Percentiles rank a stretch among this genome's conserved stretches.
Conservation (phyloP, 2,797 vertebrate species). For the Yasuhikotakia modesta region DNA sequence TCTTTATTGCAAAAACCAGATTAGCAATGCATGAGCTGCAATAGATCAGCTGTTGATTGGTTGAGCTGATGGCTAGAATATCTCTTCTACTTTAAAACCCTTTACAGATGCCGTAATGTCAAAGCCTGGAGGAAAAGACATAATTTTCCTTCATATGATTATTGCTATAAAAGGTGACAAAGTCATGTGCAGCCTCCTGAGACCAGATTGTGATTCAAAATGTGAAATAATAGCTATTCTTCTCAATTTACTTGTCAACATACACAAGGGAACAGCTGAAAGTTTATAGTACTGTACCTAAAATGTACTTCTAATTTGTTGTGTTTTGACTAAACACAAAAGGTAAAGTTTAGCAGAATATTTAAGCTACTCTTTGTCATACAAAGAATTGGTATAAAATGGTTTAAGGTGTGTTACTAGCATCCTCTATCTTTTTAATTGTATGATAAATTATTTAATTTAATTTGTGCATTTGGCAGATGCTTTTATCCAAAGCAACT, state of each 20-base stretch:
- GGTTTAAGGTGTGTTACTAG: too few species aligned
- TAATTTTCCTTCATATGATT: constrained; percentile 50
- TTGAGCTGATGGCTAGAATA: constrained; percentile 42
- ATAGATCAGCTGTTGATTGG: constrained; percentile 13
- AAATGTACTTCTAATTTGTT: too few species aligned
- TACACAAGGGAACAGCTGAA: neutral
- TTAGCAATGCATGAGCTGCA: constrained; percentile 25
- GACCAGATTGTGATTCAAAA: neutral
- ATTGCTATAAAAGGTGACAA: constrained; percentile 53
- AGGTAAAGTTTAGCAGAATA: too few species aligned
- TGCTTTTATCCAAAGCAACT: too few species aligned
- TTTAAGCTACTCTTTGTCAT: too few species aligned
- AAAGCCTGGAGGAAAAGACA: constrained; percentile 45
- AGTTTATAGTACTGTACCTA: neutral
- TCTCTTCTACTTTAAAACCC: constrained; percentile 31
- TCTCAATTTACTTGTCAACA: neutral
- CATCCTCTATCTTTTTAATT: too few species aligned
- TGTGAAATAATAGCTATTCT: neutral
- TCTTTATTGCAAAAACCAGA: constrained; percentile 47
- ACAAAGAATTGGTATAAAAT: too few species aligned
- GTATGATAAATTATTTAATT: too few species aligned
- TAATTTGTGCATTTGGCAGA: too few species aligned
- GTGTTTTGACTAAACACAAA: too few species aligned
- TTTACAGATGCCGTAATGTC: constrained; percentile 44
- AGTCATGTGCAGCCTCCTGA: constrained; percentile 33